Base-by-base conservation (phyloP, 2,113 vertebrate genomes). In the Nasalis larvatus region DNA sequence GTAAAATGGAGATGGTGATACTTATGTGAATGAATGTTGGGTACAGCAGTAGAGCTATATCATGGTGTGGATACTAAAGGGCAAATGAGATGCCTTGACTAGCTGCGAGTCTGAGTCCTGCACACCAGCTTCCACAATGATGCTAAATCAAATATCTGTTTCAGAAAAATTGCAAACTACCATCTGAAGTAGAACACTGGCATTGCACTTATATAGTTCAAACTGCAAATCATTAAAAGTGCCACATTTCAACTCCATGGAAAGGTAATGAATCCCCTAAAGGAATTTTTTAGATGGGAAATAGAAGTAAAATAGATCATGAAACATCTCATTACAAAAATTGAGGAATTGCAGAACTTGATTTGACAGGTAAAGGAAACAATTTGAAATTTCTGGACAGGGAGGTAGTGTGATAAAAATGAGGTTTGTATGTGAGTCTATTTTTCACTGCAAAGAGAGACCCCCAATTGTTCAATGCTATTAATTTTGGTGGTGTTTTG, bases 361-460 rank as follows among this genome's bases (percentile, higher is more conserved):
- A 91, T 73, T 25, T 68, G 49, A n/a, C 68, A 16, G 49, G 27
- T 3, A 94, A 82, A 77, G 25, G 32, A 58, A 92, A 63, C 17
- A 54, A 69, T 92, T 95, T 95, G 54, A 76, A 95, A 54, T 94
- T 73, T 85, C 16, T 96, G 49, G 81, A 35, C 18, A 21, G 56
- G 17, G 16, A 20, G 6, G 21, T 35, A 40, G 18, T 76, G 49
- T 94, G 45, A 78, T 74, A 95, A 84, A 94, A 88, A 78, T 60
- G 45, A 42, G 77, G 32, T 86, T 93, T 91, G 14, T n/a, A 42
- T 63, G n/a, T 74, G 66, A 88, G 11, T 81, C 9, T 86, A 49
- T 86, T 92, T 95, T 97, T 81, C 40, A 23, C 35, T 85, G 12
- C 82, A 88, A 92, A 89, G 58, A 8, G 56, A 91, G 42, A 91